Percentiles rank a stretch among this genome's conserved stretches.
These are phyloP conservation scores for Toxostoma redivivum DNA, from an alignment of 2,113 vertebrate genomes.

Conservation along the genomic window DNA sequence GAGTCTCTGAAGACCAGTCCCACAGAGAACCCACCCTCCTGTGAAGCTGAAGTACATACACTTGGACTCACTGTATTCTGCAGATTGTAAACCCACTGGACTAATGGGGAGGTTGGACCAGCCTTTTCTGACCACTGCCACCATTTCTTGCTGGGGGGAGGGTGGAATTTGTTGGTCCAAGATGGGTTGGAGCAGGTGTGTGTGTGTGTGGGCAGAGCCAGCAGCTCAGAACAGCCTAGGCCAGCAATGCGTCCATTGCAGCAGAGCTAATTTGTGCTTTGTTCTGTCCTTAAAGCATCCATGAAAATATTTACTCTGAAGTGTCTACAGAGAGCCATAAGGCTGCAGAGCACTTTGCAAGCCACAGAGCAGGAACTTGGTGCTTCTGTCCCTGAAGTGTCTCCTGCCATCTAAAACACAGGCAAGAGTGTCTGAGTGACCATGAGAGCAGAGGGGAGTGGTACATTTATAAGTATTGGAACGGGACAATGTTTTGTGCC, in stretches of 20 bases:
- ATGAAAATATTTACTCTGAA: background rate
- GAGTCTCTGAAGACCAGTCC: background rate
- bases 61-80: background rate
- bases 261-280: background rate
- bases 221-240: background rate
- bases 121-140: background rate
- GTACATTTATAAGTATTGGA: background rate
- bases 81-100: background rate
- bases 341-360: background rate
- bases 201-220: background rate
- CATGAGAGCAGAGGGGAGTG: background rate
- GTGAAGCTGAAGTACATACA: background rate
- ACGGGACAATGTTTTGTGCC: background rate
- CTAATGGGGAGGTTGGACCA: background rate
- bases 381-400: background rate
- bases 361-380: background rate
- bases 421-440: background rate
- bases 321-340: background rate
- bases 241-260: background rate
- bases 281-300: background rate
- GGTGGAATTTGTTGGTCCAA: background rate
- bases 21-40: background rate
- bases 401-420: background rate
- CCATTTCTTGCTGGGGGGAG: background rate
- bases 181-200: background rate